phyloP scores from a whole-genome alignment of 2,888 invertebrate species.

The Vesta saturnalis region DNA sequence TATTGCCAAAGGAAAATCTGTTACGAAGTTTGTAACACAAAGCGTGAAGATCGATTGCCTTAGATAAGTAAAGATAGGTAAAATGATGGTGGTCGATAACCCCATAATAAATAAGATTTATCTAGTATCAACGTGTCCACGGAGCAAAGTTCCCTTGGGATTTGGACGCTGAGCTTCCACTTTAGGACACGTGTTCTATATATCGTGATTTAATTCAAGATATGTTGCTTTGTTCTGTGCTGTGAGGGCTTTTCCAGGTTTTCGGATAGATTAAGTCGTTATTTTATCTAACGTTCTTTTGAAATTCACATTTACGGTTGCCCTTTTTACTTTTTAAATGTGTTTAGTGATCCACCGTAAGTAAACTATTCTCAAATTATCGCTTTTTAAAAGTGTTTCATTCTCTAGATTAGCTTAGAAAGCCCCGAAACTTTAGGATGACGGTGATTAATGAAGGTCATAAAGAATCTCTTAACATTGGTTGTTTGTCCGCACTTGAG shows the following conservation, averaged over 20 bases:
- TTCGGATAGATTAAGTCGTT: constrained; percentile 18
- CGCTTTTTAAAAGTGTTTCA: constrained; percentile 1
- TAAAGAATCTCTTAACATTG: constrained; percentile 50
- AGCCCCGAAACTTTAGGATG: constrained; percentile 37
- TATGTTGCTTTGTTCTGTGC: constrained; percentile 34
- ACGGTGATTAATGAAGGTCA: constrained; percentile 54
- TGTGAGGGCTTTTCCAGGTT: constrained; percentile 26
- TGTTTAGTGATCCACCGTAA: too few species aligned
- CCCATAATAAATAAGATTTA: constrained; percentile 40
- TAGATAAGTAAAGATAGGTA: constrained; percentile 31
- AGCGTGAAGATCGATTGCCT: constrained; percentile 26
- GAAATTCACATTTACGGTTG: background rate
- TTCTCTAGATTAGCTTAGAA: constrained; percentile 17
- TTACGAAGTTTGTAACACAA: constrained; percentile 17
- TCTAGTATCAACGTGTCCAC: constrained; percentile 39
- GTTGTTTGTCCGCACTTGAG: constrained; percentile 42
- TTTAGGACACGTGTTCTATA: constrained; percentile 39
- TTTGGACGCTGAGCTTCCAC: constrained; percentile 36
- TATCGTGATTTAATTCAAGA: constrained; percentile 38
- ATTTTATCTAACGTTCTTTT: background rate
- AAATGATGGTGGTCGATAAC: constrained; percentile 38
- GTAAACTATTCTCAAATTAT: background rate
- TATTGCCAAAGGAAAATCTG: background rate
- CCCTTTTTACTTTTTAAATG: background rate
- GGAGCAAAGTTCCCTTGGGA: constrained; percentile 33